Conservation (phyloP, 1,140 invertebrate species). For the Carposina sasakii region DNA sequence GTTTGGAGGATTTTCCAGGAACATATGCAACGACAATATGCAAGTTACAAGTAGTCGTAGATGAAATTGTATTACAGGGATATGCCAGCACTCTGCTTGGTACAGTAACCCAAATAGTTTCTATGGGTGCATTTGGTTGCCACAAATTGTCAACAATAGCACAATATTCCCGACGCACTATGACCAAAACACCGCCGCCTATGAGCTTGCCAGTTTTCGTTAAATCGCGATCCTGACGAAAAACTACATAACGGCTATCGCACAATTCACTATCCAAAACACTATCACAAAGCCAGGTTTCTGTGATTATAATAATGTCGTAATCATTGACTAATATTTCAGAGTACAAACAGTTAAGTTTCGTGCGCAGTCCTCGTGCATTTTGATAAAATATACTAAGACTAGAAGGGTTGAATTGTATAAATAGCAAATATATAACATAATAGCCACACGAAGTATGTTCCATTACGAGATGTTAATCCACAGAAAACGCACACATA, state of each 20-base stretch:
- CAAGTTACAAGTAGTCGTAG: too few species aligned
- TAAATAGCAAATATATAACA: too few species aligned
- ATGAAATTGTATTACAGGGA: too few species aligned
- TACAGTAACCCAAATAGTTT: too few species aligned
- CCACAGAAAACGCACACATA: too few species aligned
- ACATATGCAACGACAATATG: too few species aligned
- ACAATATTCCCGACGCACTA: neutral
- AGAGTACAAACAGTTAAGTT: neutral
- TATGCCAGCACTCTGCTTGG: too few species aligned
- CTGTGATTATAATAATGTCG: neutral
- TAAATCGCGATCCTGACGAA: neutral
- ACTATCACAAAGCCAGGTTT: neutral
- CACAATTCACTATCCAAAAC: neutral
- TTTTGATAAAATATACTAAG: slow-evolving; percentile 3
- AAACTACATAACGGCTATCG: neutral
- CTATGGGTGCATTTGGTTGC: too few species aligned
- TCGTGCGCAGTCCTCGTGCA: neutral
- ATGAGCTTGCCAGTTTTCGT: neutral
- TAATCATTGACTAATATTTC: slow-evolving; percentile 1
- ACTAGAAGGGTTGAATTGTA: too few species aligned
- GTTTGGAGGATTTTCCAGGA: too few species aligned
- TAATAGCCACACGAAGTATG: too few species aligned
- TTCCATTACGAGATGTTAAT: too few species aligned
- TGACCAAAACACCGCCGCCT: neutral
- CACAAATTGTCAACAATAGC: neutral